A percentile compares a stretch with the other conserved stretches of the same genome.
Evolutionary conservation across 2,113 vertebrate genomes (phyloP).

Genomic region (Verasper variegatus): DNA sequence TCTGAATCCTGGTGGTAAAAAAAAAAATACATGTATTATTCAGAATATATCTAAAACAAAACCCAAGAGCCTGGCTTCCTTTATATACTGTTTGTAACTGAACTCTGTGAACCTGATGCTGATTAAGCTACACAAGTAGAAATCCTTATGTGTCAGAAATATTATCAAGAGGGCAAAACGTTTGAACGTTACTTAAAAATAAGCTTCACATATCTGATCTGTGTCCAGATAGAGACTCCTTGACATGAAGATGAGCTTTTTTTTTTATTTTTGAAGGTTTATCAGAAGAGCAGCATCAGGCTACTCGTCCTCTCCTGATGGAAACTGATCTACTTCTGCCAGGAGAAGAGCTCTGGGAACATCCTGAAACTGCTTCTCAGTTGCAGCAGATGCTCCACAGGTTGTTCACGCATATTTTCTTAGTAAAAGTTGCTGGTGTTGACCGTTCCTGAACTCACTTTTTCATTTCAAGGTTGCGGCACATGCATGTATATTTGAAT

Average conservation of each 20-base stretch:
- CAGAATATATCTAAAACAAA: background rate
- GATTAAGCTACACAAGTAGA: background rate
- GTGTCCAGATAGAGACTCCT: constrained; percentile 1
- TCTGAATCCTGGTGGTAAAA: background rate
- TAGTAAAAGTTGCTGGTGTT: background rate
- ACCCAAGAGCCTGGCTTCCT: background rate
- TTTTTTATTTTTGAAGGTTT: background rate
- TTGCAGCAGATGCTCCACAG: background rate
- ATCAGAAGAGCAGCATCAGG: background rate
- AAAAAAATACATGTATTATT: background rate
- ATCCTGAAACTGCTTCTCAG: background rate
- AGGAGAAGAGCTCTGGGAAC: constrained; percentile 21
- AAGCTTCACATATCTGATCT: constrained; percentile 2
- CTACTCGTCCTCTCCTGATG: background rate
- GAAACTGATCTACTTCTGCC: constrained; percentile 14
- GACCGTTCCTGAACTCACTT: background rate
- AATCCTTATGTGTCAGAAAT: background rate
- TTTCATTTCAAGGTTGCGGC: background rate
- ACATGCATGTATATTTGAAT: background rate
- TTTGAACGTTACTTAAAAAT: background rate
- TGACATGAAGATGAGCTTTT: background rate
- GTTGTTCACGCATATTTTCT: background rate
- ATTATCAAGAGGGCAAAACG: background rate
- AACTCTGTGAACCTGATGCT: background rate
- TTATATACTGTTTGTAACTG: background rate